Base-by-base conservation (phyloP, 2,888 invertebrate genomes). In the Pammene aurita region DNA sequence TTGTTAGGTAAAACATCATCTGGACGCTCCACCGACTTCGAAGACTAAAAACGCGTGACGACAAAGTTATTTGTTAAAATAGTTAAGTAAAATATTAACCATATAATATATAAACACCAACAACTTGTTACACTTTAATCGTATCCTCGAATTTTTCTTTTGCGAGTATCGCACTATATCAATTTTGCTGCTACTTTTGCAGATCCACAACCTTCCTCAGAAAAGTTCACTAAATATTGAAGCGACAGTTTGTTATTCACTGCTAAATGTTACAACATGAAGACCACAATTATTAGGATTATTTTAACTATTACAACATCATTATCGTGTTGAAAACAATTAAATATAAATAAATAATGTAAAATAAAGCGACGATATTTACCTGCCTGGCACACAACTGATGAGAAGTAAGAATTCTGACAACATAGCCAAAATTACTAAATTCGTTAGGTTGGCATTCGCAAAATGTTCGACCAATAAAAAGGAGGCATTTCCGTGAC, bases 181-280 rank as follows among this genome's bases (percentile, higher is more conserved):
- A 88, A 84, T 84, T 87, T 87, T 88, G 87, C 85, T 89, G 89
- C 88, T 92, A 92, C 90, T 92, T 92, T 91, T 89, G 84, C 85
- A 88, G 86, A 87, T 85, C 80, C 86, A 86, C 89, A 91, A 91
- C 90, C 89, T 88, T 89, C 86, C 84, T 84, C 79, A 81, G 85
- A 91, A 90, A 92, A 92, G 88, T 92, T 91, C 82, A 84, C 70
- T 76, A 88, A 90, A 91, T 85, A 90, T 79, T 80, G 76, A 77
- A 79, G 79, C 75, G 76, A 64, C 77, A 79, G 79, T 80, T 82
- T 80, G 76, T 73, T 84, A 84, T 86, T 86, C 79, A 89, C 86
- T 81, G 84, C 81, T 78, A 70, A 75, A 72, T 77, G 72, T 79
- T 79, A 75, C 75, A 81, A 72, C 71, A 72, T 66, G 72, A 77